phyloP scores from a whole-genome alignment of 1,140 invertebrate genomes.

The Acyrthosiphon pisum region DNA sequence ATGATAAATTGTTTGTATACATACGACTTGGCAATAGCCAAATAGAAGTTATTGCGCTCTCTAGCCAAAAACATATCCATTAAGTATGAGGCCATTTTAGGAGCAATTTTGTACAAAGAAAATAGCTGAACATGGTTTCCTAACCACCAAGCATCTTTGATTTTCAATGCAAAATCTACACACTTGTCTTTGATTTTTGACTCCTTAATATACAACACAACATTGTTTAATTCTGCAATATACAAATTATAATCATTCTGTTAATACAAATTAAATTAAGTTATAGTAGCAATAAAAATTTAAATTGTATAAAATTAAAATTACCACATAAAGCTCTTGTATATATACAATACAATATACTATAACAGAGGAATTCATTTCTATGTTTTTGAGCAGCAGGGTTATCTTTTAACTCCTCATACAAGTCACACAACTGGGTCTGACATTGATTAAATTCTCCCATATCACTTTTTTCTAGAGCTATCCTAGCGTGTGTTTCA shows the following conservation, averaged over 20 bases:
- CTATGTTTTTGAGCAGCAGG: slow-evolving; percentile 65
- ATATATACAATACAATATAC: slow-evolving; percentile 96
- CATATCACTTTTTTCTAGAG: slow-evolving; percentile 95
- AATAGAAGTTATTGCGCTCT: slow-evolving; percentile 56
- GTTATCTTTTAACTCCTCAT: slow-evolving; percentile 76
- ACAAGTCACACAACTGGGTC: slow-evolving; percentile 94
- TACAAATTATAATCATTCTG: neutral
- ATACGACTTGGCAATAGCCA: slow-evolving; percentile 50
- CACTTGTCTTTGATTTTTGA: slow-evolving; percentile 21
- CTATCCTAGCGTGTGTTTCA: slow-evolving; percentile 96
- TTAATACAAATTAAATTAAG: neutral
- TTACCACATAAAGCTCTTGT: slow-evolving; percentile 95
- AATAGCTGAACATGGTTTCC: slow-evolving; percentile 34
- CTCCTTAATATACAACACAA: slow-evolving; percentile 24
- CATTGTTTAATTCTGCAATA: slow-evolving; percentile 21
- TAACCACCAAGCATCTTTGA: slow-evolving; percentile 46
- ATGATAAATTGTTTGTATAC: slow-evolving; percentile 49
- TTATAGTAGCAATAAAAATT: neutral
- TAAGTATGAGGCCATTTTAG: slow-evolving; percentile 94
- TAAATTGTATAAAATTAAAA: neutral
- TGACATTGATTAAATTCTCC: slow-evolving; percentile 99
- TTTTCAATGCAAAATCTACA: slow-evolving; percentile 38
- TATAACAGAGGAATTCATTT: slow-evolving; percentile 93
- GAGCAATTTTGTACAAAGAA: slow-evolving; percentile 79
- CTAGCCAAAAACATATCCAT: slow-evolving; percentile 97